A percentile compares a stretch with the other conserved stretches of the same genome.
phyloP scores from a whole-genome alignment of 2,888 invertebrate species.

The Drosophila trichaetosa region DNA sequence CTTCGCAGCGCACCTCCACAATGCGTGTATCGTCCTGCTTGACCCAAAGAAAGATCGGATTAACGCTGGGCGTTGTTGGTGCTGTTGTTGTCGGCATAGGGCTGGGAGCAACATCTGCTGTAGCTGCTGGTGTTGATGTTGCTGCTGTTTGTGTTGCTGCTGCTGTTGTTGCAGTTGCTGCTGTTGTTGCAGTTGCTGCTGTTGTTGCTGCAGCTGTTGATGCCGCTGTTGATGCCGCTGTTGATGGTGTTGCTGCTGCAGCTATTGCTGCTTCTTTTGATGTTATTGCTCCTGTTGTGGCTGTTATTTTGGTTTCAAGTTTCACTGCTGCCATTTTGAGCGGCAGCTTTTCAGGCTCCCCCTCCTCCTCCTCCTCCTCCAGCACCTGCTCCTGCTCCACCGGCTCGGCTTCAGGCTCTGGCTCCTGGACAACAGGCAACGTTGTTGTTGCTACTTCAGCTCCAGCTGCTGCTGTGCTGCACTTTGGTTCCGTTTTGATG shows the following conservation, averaged over 20 bases:
- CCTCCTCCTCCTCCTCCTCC: background rate
- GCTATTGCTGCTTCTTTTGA: background rate
- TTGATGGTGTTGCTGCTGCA: background rate
- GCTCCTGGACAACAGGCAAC: conserved; percentile 5
- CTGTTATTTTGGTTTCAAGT: conserved; percentile 71
- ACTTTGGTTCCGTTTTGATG: conserved; percentile 82
- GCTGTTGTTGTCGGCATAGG: conserved; percentile 36
- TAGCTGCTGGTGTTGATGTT: conserved; percentile 20
- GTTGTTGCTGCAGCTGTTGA: background rate
- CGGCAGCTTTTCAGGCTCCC: conserved; percentile 38
- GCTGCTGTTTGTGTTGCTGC: background rate
- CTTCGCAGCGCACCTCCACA: conserved; percentile 93
- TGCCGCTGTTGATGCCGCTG: conserved; percentile 5
- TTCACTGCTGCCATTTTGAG: conserved; percentile 59
- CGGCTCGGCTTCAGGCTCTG: background rate
- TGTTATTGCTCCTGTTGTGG: conserved; percentile 11
- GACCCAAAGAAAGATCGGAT: conserved; percentile 94
- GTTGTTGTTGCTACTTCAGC: conserved; percentile 1
- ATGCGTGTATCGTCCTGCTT: conserved; percentile 92
- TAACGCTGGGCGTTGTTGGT: conserved; percentile 80
- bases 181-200: background rate
- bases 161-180: background rate
- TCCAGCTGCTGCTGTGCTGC: conserved; percentile 51
- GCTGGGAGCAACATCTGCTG: conserved; percentile 7
- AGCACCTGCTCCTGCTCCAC: background rate